Percentiles rank a stretch among this genome's conserved stretches.
Evolutionary conservation across 1,140 invertebrate genomes (phyloP).

Genomic region (Globodera ellingtonae): DNA sequence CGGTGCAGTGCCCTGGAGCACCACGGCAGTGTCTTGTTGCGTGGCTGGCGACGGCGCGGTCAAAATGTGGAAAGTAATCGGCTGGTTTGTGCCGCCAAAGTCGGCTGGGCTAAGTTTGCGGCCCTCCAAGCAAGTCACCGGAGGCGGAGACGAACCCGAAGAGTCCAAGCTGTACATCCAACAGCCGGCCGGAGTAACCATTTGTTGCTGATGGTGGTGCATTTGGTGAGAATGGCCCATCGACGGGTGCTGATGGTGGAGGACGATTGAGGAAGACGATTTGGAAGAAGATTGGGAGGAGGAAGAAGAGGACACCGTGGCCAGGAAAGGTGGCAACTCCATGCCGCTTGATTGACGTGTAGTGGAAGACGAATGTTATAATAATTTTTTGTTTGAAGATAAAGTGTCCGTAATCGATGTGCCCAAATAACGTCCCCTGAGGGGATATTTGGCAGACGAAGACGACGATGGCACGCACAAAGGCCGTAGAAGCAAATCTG

Average conservation of each 20-base stretch:
- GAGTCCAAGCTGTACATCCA: slow-evolving; percentile 23
- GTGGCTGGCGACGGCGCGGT: neutral
- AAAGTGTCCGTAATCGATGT: neutral
- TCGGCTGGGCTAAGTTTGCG: neutral
- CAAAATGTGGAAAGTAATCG: slow-evolving; percentile 30
- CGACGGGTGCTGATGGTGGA: slow-evolving; percentile 6
- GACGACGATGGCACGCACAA: neutral
- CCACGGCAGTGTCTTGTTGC: slow-evolving; percentile 1
- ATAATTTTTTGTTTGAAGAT: neutral
- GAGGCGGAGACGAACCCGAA: neutral
- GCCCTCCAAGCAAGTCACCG: slow-evolving; percentile 9
- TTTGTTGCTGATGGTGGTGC: neutral
- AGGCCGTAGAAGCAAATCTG: neutral
- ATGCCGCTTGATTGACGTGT: neutral
- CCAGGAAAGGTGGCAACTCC: slow-evolving; percentile 38
- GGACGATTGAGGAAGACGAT: neutral
- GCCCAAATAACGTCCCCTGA: neutral
- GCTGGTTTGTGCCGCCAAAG: neutral
- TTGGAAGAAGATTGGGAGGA: neutral
- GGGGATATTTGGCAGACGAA: neutral
- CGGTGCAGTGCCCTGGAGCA: neutral
- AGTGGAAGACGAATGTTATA: neutral
- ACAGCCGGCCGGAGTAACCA: slow-evolving; percentile 7
- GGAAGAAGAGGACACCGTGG: slow-evolving; percentile 16
- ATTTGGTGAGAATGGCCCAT: neutral